These are phyloP conservation scores for Junco hyemalis DNA, from an alignment of 2,113 vertebrate genomes.

Conservation along the genomic window DNA sequence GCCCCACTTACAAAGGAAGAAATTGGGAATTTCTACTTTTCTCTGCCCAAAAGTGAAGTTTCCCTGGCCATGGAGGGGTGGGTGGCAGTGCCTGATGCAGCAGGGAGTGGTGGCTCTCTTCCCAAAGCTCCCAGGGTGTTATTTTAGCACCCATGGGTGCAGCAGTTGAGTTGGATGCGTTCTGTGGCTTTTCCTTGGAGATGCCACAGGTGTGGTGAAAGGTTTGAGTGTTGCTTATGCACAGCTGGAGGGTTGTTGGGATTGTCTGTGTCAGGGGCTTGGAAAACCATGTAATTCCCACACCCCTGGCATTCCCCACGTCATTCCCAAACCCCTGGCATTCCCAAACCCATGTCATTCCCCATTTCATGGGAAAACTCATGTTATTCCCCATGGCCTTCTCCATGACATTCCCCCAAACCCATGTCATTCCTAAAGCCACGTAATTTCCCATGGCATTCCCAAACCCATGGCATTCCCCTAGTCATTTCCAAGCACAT, in stretches of 20 bases:
- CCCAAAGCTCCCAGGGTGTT: background rate
- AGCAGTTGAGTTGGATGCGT: background rate
- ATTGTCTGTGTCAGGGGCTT: background rate
- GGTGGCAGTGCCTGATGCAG: background rate
- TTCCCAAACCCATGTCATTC: too few species aligned
- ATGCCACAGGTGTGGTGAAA: accelerated
- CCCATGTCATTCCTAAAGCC: too few species aligned
- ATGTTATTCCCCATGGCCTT: too few species aligned
- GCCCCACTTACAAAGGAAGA: background rate
- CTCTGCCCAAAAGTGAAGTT: background rate
- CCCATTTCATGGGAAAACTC: too few species aligned
- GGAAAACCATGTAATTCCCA: background rate
- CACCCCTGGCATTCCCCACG: too few species aligned
- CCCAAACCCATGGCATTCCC: too few species aligned
- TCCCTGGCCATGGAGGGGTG: accelerated
- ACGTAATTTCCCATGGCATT: too few species aligned
- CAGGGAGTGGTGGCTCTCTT: background rate
- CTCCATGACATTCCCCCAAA: too few species aligned
- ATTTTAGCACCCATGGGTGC: background rate
- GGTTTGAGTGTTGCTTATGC: accelerated
- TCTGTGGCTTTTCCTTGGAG: background rate
- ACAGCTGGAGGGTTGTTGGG: accelerated
- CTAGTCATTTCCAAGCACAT: too few species aligned
- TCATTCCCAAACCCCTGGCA: too few species aligned
- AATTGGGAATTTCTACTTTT: background rate